Conservation (phyloP, 2,888 invertebrate genomes). For the Cryptocephalus moraei region DNA sequence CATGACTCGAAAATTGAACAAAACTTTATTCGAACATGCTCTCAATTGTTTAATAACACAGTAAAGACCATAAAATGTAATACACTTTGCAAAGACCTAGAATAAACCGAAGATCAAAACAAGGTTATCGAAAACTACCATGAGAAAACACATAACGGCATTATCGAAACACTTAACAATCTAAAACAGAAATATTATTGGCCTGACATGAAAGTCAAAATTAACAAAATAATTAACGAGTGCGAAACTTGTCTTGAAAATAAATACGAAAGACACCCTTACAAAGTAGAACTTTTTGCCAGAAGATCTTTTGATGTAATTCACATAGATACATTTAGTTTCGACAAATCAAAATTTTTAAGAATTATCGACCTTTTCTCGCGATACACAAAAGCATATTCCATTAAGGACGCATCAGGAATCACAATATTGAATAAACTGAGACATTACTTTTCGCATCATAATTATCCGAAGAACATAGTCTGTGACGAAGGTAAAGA, state of each 20-base stretch:
- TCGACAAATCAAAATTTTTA: conserved; percentile 1
- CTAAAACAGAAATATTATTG: not conserved
- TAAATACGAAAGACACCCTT: conserved; percentile 14
- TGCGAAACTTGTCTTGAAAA: conserved; percentile 11
- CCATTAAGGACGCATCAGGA: conserved; percentile 2
- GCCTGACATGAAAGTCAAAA: not conserved
- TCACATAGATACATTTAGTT: not conserved
- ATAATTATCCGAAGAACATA: conserved; percentile 7
- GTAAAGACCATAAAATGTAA: no score
- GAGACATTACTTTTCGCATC: conserved; percentile 10
- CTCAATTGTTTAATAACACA: no score
- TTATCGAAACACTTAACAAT: not conserved
- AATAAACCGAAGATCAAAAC: no score
- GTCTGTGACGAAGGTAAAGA: conserved; percentile 5
- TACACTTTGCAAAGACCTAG: no score
- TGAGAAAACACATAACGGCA: no score
- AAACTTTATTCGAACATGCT: no score
- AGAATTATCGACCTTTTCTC: conserved; percentile 6
- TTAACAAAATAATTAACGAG: conserved; percentile 7
- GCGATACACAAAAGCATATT: conserved; percentile 9
- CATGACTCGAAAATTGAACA: no score
- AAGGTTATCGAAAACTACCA: no score
- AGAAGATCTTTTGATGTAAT: conserved; percentile 4
- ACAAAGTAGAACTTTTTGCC: conserved; percentile 8
- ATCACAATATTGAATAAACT: conserved; percentile 8